Base-by-base conservation (phyloP, 2,113 vertebrate species). In the Garra rufa region DNA sequence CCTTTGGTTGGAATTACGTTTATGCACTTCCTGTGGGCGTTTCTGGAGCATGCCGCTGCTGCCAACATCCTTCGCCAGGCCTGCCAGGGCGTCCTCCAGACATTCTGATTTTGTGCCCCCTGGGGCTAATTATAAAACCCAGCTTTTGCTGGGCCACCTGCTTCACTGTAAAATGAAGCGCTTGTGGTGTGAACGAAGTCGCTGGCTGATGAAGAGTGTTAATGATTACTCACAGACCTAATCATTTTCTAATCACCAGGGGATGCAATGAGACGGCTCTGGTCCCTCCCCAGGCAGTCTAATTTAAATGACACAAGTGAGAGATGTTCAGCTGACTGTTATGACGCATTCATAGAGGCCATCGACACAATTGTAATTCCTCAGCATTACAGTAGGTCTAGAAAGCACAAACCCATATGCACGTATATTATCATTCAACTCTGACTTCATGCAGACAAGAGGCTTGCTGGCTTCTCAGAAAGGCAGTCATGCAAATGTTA, bases 141-240 rank as follows among this genome's bases (percentile, higher is more conserved):
- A 61, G 76, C 57, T 69, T 76, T 81, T 38, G 70, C 80, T 26
- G 10, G 57, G 83, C 85, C 87, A 85, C 85, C 80, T 86, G 87
- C 83, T 83, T 69, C 80, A 26, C 63, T 80, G 74, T 61, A 57
- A 85, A 82, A 38, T 43, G 50, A 28, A 80, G 69, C 70, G 30
- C 61, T 57, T 26, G 50, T 77, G 70, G 52, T 84, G 55, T 28
- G 79, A 74, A 71, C 71, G 43, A 70, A 70, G 80, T 71, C 24
- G 15, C 63, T 83, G 81, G 38, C 85, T 71, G 74, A 28, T 75
- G 48, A 85, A 63, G 30, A 38, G 87, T 85, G 88, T 70, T 82
- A 88, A 81, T 76, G 76, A 86, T 84, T 70, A 85, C 57, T 44
- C 69, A 82, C 14, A 80, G 73, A 82, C 70, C 43, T 65, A 43